These are phyloP conservation scores for Plagodis dolabraria DNA, from an alignment of 2,888 invertebrate species.

Conservation along the genomic window DNA sequence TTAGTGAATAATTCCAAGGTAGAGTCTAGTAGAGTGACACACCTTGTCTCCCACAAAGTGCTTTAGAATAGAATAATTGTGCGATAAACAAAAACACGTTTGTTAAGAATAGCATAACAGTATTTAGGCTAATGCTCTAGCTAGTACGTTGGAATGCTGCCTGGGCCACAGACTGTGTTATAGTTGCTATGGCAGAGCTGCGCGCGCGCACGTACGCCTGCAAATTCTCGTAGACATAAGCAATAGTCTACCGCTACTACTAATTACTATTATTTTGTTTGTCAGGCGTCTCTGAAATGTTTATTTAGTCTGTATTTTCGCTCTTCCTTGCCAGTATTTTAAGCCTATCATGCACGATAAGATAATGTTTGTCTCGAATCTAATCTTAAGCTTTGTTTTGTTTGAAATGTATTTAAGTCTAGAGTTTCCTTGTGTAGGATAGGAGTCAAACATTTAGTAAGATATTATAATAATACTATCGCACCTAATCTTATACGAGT, in stretches of 20 bases:
- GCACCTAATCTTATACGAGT: too few species aligned
- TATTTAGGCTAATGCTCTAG: conserved; percentile 38
- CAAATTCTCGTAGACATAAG: neutral
- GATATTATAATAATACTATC: too few species aligned
- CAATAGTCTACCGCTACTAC: neutral
- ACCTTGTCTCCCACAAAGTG: neutral
- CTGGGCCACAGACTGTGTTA: neutral
- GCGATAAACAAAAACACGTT: conserved; percentile 33
- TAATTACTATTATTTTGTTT: neutral
- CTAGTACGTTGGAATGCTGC: conserved; percentile 32
- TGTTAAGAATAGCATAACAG: conserved; percentile 32
- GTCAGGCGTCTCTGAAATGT: neutral
- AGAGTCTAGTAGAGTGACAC: neutral
- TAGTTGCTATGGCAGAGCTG: conserved; percentile 5
- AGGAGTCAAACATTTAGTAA: too few species aligned
- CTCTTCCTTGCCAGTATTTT: neutral
- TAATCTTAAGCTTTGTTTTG: too few species aligned
- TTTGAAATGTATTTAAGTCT: too few species aligned
- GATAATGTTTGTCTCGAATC: neutral
- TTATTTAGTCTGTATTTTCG: neutral
- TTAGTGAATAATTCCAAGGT: too few species aligned
- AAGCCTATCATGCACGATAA: neutral
- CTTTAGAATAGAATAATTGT: conserved; percentile 23
- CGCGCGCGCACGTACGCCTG: conserved; percentile 29
- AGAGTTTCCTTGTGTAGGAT: too few species aligned